phyloP scores from a whole-genome alignment of 2,888 invertebrate genomes.

The Polyploca ridens region DNA sequence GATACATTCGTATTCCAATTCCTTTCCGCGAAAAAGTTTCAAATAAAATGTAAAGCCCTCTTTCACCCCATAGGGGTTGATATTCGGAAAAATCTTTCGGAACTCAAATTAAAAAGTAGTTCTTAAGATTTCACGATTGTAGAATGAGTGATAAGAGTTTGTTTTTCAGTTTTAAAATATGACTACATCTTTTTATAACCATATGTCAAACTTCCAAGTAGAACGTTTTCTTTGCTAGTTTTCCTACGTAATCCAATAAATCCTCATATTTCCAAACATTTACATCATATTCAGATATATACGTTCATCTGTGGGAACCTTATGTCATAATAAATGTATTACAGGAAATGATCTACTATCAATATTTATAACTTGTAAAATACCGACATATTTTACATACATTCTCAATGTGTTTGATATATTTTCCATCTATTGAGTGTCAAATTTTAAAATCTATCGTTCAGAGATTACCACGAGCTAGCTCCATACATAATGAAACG shows the following conservation, averaged over 20 bases:
- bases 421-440: constrained; percentile 7
- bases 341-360: background rate
- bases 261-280: background rate
- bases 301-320: constrained; percentile 6
- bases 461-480: background rate
- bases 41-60: too few relatives aligned
- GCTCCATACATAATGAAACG: too few relatives aligned
- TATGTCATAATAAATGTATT: background rate
- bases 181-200: too few relatives aligned
- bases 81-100: too few relatives aligned
- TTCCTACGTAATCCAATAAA: background rate
- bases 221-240: background rate
- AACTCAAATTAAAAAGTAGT: too few relatives aligned
- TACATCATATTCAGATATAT: background rate
- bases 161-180: too few relatives aligned
- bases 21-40: too few relatives aligned
- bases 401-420: background rate
- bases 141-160: too few relatives aligned
- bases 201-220: too few relatives aligned
- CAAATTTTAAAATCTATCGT: background rate
- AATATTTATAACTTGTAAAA: background rate
- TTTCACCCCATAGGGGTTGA: too few relatives aligned
- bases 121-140: too few relatives aligned
- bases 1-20: too few relatives aligned
- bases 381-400: background rate